Conservation (phyloP, 2,888 invertebrate species). For the Thysanoteuthis rhombus region DNA sequence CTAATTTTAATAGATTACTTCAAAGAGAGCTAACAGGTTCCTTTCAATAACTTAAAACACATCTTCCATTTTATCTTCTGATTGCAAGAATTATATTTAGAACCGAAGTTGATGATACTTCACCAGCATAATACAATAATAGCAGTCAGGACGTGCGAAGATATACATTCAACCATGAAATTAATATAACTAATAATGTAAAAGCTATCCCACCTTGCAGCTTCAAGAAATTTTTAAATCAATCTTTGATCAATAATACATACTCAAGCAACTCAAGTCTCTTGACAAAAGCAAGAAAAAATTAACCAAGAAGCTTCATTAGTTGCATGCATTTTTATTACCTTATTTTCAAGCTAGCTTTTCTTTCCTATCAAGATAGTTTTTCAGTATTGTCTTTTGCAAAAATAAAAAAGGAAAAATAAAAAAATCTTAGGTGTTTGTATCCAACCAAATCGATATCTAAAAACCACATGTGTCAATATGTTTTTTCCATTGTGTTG, state of each 20-base stretch:
- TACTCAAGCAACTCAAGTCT: background rate
- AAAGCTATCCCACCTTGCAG: background rate
- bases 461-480: background rate
- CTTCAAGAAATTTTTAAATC: background rate
- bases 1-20: background rate
- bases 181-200: background rate
- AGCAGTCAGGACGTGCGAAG: background rate
- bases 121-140: background rate
- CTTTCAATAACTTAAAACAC: background rate
- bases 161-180: background rate
- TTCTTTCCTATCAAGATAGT: background rate
- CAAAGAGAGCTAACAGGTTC: background rate
- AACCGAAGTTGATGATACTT: background rate
- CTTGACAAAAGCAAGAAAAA: background rate
- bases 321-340: background rate
- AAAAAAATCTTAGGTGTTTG: background rate
- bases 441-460: background rate
- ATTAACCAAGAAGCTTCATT: background rate
- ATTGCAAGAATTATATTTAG: background rate
- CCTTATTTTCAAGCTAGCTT: background rate
- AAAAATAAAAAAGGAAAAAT: background rate
- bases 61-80: background rate
- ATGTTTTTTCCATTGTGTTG: background rate
- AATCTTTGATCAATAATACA: background rate
- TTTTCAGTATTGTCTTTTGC: background rate